These are phyloP conservation scores for Chionomys nivalis DNA, from an alignment of 2,113 vertebrate genomes.

Conservation along the genomic window DNA sequence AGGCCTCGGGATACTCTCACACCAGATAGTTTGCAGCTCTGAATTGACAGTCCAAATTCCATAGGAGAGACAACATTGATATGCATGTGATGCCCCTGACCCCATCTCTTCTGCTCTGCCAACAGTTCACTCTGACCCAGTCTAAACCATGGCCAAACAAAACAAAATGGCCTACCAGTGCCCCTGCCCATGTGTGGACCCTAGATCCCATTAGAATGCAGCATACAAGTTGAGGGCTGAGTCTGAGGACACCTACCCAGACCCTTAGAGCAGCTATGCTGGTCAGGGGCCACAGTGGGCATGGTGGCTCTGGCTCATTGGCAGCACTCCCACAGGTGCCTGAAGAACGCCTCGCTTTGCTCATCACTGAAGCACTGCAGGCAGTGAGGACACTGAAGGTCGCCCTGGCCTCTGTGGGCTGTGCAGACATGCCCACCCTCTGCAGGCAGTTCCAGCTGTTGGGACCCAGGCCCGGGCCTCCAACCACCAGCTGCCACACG, in stretches of 20 bases:
- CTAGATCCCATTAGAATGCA: not conserved
- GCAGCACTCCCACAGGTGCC: conserved; percentile 92
- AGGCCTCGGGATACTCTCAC: not conserved
- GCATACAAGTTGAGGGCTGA: not conserved
- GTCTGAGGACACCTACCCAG: not conserved
- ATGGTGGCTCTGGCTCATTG: conserved; percentile 79
- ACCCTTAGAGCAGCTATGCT: not conserved
- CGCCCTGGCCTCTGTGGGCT: conserved; percentile 81
- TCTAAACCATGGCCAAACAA: not conserved
- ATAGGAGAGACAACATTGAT: not conserved
- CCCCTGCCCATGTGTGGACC: not conserved
- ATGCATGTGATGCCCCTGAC: not conserved
- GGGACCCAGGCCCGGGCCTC: conserved; percentile 62
- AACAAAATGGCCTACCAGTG: not conserved
- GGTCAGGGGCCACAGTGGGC: too few relatives aligned
- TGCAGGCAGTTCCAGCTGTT: conserved; percentile 40
- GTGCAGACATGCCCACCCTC: conserved; percentile 38
- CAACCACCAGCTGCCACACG: conserved; percentile 47
- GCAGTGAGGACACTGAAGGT: conserved; percentile 93
- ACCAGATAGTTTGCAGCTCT: not conserved
- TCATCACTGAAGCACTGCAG: conserved; percentile 87
- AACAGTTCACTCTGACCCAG: not conserved
- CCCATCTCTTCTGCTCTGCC: not conserved
- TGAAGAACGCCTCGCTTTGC: conserved; percentile 88
- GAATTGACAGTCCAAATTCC: not conserved